Evolutionary conservation across 2,888 invertebrate species (phyloP), one percentile per base, ranked within the genome.

Genomic region (Deilephila elpenor): DNA sequence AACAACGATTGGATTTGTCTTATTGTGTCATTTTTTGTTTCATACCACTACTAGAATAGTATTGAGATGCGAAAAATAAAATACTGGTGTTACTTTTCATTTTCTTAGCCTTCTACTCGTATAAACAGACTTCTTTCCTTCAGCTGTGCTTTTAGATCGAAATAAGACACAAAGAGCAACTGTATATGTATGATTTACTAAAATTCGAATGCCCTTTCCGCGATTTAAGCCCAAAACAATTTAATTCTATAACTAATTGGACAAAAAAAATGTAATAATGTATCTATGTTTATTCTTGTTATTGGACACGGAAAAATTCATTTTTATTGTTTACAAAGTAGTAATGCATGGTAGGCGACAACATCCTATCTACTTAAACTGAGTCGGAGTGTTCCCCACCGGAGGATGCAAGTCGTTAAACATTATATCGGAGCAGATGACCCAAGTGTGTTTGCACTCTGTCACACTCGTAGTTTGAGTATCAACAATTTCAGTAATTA

Each of bases 391-490:
- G 60, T 60, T 60, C 60, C 60, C 60, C 60, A 64, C 64, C 17
- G 64, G 37, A 64, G 64, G 64, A 64, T 64, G 64, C 37, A 34
- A 37, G 64, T 34, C n/a, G 64, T 64, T 64, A 64, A 19, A n/a
- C 37, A 37, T 64, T n/a, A 34, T 34, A 64, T 11, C 37, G 7
- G 37, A 20, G n/a, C 37, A 37, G 64, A 64, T 64, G 8, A 64
- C 64, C 20, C n/a, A n/a, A n/a, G 34, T 37, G 19, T 37, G 19
- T n/a, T 34, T n/a, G n/a, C 3, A n/a, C 11, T 20, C 29, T 11
- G 8, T 6, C n/a, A 64, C 4, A n/a, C 37, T 34, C 11, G 19
- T 32, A 4, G 62, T 34, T 62, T 62, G 3, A 11, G 8, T 25
- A 59, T 59, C 25, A 59, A 20, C n/a, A 29, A 11, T 17, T 25